Conservation (phyloP, 2,888 invertebrate species). For the Epistrophe eligans region DNA sequence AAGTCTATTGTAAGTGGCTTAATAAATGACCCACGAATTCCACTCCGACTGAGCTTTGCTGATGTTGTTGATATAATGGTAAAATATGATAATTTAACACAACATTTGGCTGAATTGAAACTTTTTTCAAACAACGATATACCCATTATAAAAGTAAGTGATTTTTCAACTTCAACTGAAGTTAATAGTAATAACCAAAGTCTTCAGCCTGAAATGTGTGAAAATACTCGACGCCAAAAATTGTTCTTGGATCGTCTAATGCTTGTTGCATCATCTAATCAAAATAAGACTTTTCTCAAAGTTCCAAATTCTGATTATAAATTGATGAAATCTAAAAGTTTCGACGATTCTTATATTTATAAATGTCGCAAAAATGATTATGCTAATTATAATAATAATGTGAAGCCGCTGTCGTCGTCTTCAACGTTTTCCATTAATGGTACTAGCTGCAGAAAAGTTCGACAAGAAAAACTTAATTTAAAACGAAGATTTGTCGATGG, state of each 20-base stretch:
- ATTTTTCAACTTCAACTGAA: not conserved
- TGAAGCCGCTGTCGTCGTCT: not conserved
- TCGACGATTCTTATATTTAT: not conserved
- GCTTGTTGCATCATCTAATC: not conserved
- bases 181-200: too few species aligned
- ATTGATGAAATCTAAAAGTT: not conserved
- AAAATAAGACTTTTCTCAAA: not conserved
- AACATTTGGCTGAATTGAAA: not conserved
- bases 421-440: not conserved
- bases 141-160: conserved; percentile 2
- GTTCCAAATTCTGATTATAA: not conserved
- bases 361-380: not conserved
- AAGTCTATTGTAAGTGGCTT: conserved; percentile 22
- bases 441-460: not conserved
- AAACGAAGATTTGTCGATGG: not conserved
- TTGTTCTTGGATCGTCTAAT: not conserved
- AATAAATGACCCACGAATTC: not conserved
- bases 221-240: not conserved
- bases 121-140: not conserved
- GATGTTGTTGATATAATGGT: conserved; percentile 5
- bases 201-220: not conserved
- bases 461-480: not conserved
- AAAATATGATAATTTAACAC: not conserved
- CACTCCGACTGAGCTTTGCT: not conserved
- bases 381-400: too few species aligned